These are phyloP conservation scores for Octopus sinensis DNA, from an alignment of 1,140 invertebrate species.

Conservation along the genomic window DNA sequence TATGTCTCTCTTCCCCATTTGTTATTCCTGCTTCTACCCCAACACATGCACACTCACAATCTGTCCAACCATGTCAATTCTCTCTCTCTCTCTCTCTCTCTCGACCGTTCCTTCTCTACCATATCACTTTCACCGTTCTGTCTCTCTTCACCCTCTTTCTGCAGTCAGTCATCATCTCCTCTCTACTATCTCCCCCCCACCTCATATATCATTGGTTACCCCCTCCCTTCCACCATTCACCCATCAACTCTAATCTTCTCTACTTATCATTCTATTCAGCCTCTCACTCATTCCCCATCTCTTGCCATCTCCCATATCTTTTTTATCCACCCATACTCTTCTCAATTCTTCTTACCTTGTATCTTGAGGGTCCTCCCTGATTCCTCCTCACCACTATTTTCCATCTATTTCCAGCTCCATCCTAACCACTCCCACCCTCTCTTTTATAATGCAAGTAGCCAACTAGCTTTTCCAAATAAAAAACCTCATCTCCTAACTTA, in stretches of 20 bases:
- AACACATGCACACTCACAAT: neutral
- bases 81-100: neutral
- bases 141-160: neutral
- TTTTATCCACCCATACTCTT: neutral
- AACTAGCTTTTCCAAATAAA: too few relatives aligned
- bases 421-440: too few relatives aligned
- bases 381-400: too few relatives aligned
- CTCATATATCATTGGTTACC: neutral
- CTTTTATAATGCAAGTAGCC: too few relatives aligned
- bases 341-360: neutral
- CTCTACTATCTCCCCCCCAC: neutral
- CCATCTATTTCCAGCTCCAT: too few relatives aligned
- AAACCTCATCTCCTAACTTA: too few relatives aligned
- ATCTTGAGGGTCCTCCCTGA: neutral
- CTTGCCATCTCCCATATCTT: neutral
- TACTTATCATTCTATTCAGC: neutral
- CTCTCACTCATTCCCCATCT: neutral
- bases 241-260: neutral
- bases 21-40: neutral
- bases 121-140: neutral
- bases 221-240: neutral
- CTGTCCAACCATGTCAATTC: neutral
- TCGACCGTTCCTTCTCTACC: neutral
- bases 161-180: neutral
- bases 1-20: neutral